A percentile compares a stretch with the other conserved stretches of the same genome.
These are phyloP conservation scores for Zeuzera pyrina DNA, from an alignment of 2,888 invertebrate species.

Conservation along the genomic window DNA sequence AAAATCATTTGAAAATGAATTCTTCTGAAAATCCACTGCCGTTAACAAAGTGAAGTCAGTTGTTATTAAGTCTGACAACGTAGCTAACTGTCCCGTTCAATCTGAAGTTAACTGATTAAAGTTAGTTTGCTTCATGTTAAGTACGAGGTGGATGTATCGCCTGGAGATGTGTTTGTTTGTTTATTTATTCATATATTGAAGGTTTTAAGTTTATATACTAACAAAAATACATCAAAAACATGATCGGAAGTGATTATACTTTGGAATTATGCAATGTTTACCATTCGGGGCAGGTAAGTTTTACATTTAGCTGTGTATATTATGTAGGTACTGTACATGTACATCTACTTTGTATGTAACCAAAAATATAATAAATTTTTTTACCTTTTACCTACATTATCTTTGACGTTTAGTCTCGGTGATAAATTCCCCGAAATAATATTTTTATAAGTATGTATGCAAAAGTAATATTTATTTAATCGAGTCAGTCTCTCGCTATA, in stretches of 20 bases:
- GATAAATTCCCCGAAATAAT: too few species aligned
- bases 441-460: too few species aligned
- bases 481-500: too few species aligned
- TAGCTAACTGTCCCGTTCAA: slow-evolving; percentile 26
- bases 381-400: too few species aligned
- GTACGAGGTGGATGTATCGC: slow-evolving; percentile 30
- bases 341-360: too few species aligned
- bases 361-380: too few species aligned
- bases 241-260: slow-evolving; percentile 82
- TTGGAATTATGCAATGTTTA: slow-evolving; percentile 91
- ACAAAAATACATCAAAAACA: background rate
- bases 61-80: slow-evolving; percentile 45
- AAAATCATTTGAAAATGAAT: slow-evolving; percentile 11
- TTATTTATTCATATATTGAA: slow-evolving; percentile 13
- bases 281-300: slow-evolving; percentile 87
- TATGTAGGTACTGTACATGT: background rate
- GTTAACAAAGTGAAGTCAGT: slow-evolving; percentile 37
- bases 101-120: slow-evolving; percentile 44
- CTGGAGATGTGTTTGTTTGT: slow-evolving; percentile 24
- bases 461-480: too few species aligned
- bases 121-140: slow-evolving; percentile 34
- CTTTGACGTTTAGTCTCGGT: too few species aligned
- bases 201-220: slow-evolving; percentile 1
- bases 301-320: slow-evolving; percentile 18
- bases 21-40: slow-evolving; percentile 32